A percentile compares a stretch with the other conserved stretches of the same genome.
These are phyloP conservation scores for Atherix ibis DNA, from an alignment of 2,888 invertebrate genomes.

Conservation along the genomic window DNA sequence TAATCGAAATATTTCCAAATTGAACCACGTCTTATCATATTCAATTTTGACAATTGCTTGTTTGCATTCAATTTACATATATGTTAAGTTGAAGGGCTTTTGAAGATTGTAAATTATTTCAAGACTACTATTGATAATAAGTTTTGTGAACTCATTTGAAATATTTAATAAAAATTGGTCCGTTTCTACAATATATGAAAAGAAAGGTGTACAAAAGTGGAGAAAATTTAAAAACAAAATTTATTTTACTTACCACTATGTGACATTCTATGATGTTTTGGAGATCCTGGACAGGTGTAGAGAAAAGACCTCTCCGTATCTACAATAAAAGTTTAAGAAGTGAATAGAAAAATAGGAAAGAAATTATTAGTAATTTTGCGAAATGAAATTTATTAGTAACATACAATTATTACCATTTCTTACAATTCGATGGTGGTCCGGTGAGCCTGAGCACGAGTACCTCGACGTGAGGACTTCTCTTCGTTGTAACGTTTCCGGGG, in stretches of 20 bases:
- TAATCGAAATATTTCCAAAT: too few relatives aligned
- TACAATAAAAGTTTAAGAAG: conserved; percentile 12
- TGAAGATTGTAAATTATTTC: too few relatives aligned
- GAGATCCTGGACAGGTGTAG: conserved; percentile 30
- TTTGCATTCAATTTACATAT: too few relatives aligned
- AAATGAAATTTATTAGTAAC: conserved; percentile 4
- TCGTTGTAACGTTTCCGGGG: conserved; percentile 49
- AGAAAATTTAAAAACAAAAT: conserved; percentile 1
- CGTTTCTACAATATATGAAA: too few relatives aligned
- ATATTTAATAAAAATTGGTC: too few relatives aligned
- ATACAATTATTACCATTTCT: conserved; percentile 49
- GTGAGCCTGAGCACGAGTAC: conserved; percentile 62
- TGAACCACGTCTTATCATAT: too few relatives aligned
- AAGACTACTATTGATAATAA: too few relatives aligned
- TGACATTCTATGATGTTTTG: conserved; percentile 15
- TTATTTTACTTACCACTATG: conserved; percentile 11
- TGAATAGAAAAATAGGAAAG: neutral
- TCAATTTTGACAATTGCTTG: too few relatives aligned
- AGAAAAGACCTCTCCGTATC: conserved; percentile 32
- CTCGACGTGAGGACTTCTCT: conserved; percentile 62
- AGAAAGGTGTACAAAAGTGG: too few relatives aligned
- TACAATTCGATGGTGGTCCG: conserved; percentile 52
- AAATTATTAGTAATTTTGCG: conserved; percentile 5
- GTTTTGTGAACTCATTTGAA: too few relatives aligned
- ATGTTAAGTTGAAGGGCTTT: too few relatives aligned